phyloP scores from a whole-genome alignment of 2,113 vertebrate genomes.

The Donacobius atricapilla region DNA sequence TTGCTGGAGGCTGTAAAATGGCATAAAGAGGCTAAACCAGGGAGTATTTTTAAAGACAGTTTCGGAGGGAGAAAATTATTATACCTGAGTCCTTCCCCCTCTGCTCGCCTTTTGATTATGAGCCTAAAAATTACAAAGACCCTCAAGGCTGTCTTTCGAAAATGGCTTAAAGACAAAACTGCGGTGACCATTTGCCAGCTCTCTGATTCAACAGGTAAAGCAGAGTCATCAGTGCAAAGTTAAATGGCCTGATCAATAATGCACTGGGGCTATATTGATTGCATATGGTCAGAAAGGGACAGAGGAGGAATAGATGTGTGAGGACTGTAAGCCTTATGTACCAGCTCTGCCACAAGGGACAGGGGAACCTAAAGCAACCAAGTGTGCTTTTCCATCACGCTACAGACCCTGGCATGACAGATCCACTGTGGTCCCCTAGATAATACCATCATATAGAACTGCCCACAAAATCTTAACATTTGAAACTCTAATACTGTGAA shows the following conservation, averaged over 20 bases:
- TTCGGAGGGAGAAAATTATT: not conserved
- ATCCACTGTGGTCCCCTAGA: not conserved
- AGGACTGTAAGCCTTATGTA: not conserved
- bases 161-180: not conserved
- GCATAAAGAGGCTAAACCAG: not conserved
- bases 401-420: not conserved
- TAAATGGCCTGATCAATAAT: not conserved
- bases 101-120: not conserved
- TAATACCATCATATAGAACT: not conserved
- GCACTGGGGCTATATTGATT: not conserved
- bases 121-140: not conserved
- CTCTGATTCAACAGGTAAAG: not conserved
- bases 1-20: conserved; percentile 1
- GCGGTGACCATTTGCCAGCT: not conserved
- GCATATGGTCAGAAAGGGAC: not conserved
- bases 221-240: not conserved
- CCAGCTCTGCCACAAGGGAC: not conserved
- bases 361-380: not conserved
- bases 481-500: not conserved
- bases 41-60: not conserved
- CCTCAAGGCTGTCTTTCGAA: not conserved
- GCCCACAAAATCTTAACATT: not conserved
- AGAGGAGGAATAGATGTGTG: not conserved
- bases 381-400: not conserved
- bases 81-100: not conserved